Evolutionary conservation across 2,888 invertebrate genomes (phyloP).

Genomic region (Alloplasta piceator): DNA sequence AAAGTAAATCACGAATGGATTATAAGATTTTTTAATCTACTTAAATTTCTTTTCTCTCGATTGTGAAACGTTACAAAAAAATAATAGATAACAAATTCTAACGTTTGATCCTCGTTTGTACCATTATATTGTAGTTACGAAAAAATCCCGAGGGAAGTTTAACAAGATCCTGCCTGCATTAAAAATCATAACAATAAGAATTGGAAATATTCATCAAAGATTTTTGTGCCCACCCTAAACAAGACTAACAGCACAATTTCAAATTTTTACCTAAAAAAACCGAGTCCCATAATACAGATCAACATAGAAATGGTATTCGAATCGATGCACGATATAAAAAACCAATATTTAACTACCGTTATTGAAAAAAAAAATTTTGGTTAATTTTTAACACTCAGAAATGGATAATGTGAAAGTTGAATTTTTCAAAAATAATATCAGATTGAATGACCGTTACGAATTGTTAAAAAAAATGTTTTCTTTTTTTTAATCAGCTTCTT

Average conservation of each 20-base stretch:
- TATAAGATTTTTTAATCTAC: constrained; percentile 48
- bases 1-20: constrained; percentile 75
- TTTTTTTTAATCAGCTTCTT: too few relatives aligned
- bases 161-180: background rate
- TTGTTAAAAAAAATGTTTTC: too few relatives aligned
- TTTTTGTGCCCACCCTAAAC: background rate
- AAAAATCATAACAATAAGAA: constrained; percentile 44
- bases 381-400: too few relatives aligned
- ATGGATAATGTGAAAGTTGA: constrained; percentile 42
- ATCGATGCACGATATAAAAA: background rate
- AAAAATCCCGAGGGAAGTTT: background rate
- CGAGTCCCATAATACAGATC: constrained; percentile 38
- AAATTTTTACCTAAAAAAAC: constrained; percentile 23
- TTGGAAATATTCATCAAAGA: too few relatives aligned
- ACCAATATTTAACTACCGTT: too few relatives aligned
- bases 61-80: too few relatives aligned
- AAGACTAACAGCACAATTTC: constrained; percentile 60
- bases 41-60: constrained; percentile 28
- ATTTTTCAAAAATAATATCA: too few relatives aligned
- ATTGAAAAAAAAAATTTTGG: too few relatives aligned
- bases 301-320: constrained; percentile 13
- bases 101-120: too few relatives aligned
- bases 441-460: too few relatives aligned
- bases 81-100: too few relatives aligned
- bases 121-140: too few relatives aligned